Evolutionary conservation across 2,113 vertebrate genomes (phyloP), one percentile per base, ranked within the genome.

Genomic region (Pagrus major): DNA sequence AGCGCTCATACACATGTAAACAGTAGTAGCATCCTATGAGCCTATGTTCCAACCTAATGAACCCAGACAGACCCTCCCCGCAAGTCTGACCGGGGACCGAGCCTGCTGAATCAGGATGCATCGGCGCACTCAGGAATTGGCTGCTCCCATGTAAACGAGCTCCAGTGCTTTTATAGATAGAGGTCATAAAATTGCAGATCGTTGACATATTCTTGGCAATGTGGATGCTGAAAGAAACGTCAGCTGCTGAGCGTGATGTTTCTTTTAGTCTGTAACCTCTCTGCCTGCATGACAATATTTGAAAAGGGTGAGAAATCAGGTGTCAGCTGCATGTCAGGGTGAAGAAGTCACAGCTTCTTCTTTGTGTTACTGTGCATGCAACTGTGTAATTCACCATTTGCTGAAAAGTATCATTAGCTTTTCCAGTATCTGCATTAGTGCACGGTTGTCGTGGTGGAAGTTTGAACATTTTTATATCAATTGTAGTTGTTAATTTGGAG

Each of bases 171-270:
- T 85, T 72, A 71, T 73, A 74, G 81, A 83, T 39, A 27, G 67
- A 79, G 72, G 77, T 78, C 72, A 70, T 77, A 66, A 75, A 81
- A 73, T 46, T 23, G 71, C 29, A 64, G 54, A 78, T 81, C 72
- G 74, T 69, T 86, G 79, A 71, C 78, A 78, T 88, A 87, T 87
- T 85, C 80, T 80, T 83, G 80, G 80, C 59, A 58, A 64, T 29
- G 59, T 52, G 3, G 65, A 44, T 46, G 66, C 74, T 42, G 44
- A 73, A 80, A 69, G 70, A 88, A 87, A 89, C 82, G 82, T 83
- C 80, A 88, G 59, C 73, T 68, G 66, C 81, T 78, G 76, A 78
- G 78, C 44, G 5, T 61, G 54, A 65, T 23, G 42, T 83, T 79
- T 80, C 21, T 68, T 59, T 39, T 27, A 51, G 31, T 65, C 41